These are phyloP conservation scores for Congeria kusceri DNA, from an alignment of 2,888 invertebrate genomes.

Conservation along the genomic window DNA sequence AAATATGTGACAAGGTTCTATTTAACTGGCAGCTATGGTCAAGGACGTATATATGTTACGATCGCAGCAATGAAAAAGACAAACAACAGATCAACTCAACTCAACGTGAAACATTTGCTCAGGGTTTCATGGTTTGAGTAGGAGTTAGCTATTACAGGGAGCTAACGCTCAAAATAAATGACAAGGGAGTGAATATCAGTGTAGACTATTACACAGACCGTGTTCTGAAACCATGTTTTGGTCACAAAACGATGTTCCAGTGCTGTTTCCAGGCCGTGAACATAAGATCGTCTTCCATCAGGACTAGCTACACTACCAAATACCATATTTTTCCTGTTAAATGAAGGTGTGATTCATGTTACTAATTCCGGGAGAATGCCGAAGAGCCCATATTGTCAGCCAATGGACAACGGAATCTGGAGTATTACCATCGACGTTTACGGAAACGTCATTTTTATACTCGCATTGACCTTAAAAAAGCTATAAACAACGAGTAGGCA, in stretches of 20 bases:
- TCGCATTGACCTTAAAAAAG: no score
- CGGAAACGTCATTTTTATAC: no score
- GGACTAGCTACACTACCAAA: background rate
- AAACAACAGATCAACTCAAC: background rate
- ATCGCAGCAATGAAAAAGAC: background rate
- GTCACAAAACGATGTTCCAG: conserved; percentile 15
- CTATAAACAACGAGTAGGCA: background rate
- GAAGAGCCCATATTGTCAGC: no score
- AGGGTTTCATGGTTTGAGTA: background rate
- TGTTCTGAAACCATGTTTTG: conserved; percentile 3
- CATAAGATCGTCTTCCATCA: conserved; percentile 3
- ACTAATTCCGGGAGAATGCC: no score
- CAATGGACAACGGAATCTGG: no score
- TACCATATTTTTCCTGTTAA: no score
- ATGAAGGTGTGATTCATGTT: no score
- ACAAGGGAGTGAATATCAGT: background rate
- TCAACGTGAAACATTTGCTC: no score
- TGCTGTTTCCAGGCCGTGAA: conserved; percentile 11
- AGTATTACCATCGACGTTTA: no score
- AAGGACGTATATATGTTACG: conserved; percentile 4
- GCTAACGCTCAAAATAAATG: no score
- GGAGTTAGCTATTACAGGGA: background rate
- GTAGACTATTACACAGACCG: background rate
- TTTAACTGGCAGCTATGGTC: conserved; percentile 6
- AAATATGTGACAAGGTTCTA: background rate